Conservation (phyloP, 1,140 invertebrate genomes). For the Drosophila azteca region DNA sequence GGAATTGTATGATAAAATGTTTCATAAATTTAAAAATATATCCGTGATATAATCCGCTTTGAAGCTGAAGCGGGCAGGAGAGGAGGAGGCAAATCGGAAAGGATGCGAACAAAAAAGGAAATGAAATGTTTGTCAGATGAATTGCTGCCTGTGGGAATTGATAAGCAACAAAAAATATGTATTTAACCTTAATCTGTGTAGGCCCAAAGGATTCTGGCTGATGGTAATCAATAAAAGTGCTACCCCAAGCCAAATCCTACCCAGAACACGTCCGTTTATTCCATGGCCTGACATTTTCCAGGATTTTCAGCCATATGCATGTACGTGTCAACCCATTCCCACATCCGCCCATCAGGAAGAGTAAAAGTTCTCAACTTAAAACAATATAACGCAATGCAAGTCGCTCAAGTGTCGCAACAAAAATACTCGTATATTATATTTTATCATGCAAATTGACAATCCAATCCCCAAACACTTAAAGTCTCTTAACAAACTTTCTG, state of each 20-base stretch:
- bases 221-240: too few species aligned
- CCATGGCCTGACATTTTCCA: too few species aligned
- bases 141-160: too few species aligned
- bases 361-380: not conserved
- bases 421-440: slow-evolving; percentile 3
- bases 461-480: slow-evolving; percentile 7
- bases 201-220: too few species aligned
- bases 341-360: too few species aligned
- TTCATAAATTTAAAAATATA: slow-evolving; percentile 25
- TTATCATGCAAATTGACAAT: not conserved
- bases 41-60: slow-evolving; percentile 35
- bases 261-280: too few species aligned
- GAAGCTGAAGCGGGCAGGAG: too few species aligned
- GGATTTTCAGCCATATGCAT: too few species aligned
- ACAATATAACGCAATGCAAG: not conserved
- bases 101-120: not conserved
- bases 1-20: slow-evolving; percentile 27
- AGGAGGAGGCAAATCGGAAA: too few species aligned
- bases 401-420: not conserved
- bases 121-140: not conserved
- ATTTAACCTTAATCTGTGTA: too few species aligned
- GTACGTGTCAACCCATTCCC: not conserved
- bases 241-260: too few species aligned
- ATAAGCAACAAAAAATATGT: too few species aligned
- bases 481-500: slow-evolving; percentile 14